Evolutionary conservation across 2,797 vertebrate genomes (phyloP).

Genomic region (Enteromius thamalakanensis): DNA sequence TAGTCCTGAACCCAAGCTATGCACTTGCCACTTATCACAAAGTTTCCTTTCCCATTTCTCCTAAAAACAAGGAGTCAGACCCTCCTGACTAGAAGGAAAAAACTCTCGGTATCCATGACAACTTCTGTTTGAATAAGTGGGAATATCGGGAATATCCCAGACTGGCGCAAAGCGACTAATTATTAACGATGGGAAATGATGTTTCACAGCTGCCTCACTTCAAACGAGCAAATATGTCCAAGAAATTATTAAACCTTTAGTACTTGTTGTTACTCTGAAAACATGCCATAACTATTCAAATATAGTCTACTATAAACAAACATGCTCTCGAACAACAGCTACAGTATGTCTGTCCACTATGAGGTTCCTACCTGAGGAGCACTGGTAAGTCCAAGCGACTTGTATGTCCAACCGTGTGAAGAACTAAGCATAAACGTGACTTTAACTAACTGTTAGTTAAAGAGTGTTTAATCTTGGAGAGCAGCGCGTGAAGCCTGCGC

Average conservation of each 20-base stretch:
- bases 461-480: not conserved
- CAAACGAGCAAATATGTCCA: not conserved
- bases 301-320: not conserved
- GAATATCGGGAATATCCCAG: conserved; percentile 47
- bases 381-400: not conserved
- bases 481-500: not conserved
- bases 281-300: not conserved
- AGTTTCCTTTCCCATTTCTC: not conserved
- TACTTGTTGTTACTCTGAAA: not conserved
- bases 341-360: not conserved
- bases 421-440: not conserved
- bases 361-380: conserved; percentile 25
- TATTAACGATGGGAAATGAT: conserved; percentile 28
- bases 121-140: not conserved
- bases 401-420: not conserved
- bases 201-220: not conserved
- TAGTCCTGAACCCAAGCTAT: not conserved
- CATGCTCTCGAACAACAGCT: not conserved
- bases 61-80: not conserved
- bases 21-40: conserved; percentile 1
- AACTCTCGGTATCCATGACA: conserved; percentile 16
- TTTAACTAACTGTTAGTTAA: not conserved
- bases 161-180: conserved; percentile 40
- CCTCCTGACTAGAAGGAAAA: not conserved
- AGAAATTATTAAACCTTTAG: not conserved